These are phyloP conservation scores for Acrossocheilus wenchowensis DNA, from an alignment of 2,797 vertebrate species.

Conservation along the genomic window DNA sequence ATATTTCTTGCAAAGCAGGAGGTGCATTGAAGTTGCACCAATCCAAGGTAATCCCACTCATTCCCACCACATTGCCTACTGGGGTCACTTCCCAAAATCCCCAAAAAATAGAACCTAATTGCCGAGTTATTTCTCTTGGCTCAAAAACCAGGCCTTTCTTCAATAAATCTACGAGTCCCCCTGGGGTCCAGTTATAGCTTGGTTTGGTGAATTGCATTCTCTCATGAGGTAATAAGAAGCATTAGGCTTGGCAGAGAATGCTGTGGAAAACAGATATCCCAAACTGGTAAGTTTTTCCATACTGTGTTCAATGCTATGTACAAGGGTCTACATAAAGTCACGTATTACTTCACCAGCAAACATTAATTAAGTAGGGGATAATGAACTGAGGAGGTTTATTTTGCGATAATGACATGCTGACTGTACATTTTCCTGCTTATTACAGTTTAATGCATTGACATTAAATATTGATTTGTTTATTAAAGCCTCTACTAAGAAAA, in stretches of 20 bases:
- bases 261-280: slow-evolving; percentile 62
- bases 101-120: slow-evolving; percentile 47
- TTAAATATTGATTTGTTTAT: background rate
- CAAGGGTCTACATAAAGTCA: slow-evolving; percentile 49
- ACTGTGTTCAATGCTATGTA: slow-evolving; percentile 46
- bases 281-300: slow-evolving; percentile 60
- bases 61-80: slow-evolving; percentile 15
- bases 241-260: slow-evolving; percentile 55
- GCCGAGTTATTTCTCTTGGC: slow-evolving; percentile 57
- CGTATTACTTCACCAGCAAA: slow-evolving; percentile 46
- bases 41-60: slow-evolving; percentile 37
- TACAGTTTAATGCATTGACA: background rate
- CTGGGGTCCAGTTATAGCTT: slow-evolving; percentile 57
- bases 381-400: slow-evolving; percentile 3
- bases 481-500: background rate
- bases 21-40: background rate
- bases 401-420: slow-evolving; percentile 28
- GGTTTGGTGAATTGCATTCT: slow-evolving; percentile 59
- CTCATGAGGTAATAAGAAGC: slow-evolving; percentile 59
- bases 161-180: slow-evolving; percentile 46
- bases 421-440: slow-evolving; percentile 16
- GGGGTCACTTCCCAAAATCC: slow-evolving; percentile 44
- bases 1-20: slow-evolving; percentile 15
- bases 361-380: slow-evolving; percentile 33
- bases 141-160: slow-evolving; percentile 36